Conservation (phyloP, 2,797 vertebrate species). For the Leptatherina wallacei region DNA sequence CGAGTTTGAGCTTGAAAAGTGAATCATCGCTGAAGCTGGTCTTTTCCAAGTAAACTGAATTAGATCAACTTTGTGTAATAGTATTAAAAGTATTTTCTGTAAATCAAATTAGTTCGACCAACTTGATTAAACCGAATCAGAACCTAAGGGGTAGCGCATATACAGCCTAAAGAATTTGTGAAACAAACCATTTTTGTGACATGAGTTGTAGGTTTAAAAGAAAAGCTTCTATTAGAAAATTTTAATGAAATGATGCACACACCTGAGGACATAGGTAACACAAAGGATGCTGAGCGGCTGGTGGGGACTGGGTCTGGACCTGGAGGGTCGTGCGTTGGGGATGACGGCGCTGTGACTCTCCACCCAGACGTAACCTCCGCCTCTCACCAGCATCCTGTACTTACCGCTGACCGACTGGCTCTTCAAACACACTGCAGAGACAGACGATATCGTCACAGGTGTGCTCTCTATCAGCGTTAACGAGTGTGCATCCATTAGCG, state of each 20-base stretch:
- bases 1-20: no score
- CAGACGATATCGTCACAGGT: neutral
- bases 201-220: neutral
- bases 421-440: slow-evolving; percentile 89
- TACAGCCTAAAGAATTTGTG: neutral
- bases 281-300: slow-evolving; percentile 93
- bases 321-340: slow-evolving; percentile 85
- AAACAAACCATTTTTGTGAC: neutral
- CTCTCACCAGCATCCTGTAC: slow-evolving; percentile 94
- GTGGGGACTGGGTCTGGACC: slow-evolving; percentile 81
- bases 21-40: no score
- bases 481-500: slow-evolving; percentile 16
- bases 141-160: no score
- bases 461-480: neutral
- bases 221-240: neutral
- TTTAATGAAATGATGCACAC: neutral
- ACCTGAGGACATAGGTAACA: slow-evolving; percentile 95
- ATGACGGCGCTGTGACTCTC: slow-evolving; percentile 95
- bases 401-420: slow-evolving; percentile 92
- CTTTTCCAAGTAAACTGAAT: no score
- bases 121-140: no score
- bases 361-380: slow-evolving; percentile 94
- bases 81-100: no score
- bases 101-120: no score
- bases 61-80: no score